Percentiles rank a stretch among this genome's conserved stretches.
These are phyloP conservation scores for Eupithecia vulgata DNA, from an alignment of 2,888 invertebrate genomes.

Conservation along the genomic window DNA sequence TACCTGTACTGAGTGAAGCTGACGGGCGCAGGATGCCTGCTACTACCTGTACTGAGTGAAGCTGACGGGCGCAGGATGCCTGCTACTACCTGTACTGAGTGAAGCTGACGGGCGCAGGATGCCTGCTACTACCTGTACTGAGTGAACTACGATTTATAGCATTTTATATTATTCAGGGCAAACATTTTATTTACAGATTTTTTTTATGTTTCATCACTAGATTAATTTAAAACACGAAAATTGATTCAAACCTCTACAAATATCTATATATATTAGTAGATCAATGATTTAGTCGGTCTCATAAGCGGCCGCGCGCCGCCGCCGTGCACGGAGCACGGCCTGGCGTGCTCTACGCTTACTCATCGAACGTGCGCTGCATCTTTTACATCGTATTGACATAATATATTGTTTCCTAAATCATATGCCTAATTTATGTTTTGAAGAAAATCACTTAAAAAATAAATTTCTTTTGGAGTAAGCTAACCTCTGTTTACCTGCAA, in stretches of 20 bases:
- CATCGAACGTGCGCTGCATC: neutral
- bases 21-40: neutral
- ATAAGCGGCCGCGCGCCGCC: neutral
- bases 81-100: conserved; percentile 21
- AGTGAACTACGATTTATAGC: neutral
- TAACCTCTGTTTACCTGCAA: conserved; percentile 12
- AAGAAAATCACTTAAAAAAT: neutral
- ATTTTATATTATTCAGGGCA: neutral
- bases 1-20: neutral
- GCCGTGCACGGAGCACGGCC: neutral
- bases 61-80: neutral
- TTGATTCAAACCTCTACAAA: neutral
- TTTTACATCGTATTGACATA: neutral
- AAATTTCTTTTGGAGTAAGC: neutral
- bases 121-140: neutral
- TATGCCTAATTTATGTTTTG: neutral
- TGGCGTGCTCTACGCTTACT: neutral
- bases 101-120: conserved; percentile 42
- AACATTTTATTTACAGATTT: neutral
- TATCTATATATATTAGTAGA: too few relatives aligned
- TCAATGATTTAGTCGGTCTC: neutral
- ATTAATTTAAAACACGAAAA: neutral
- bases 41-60: neutral
- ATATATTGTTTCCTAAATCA: neutral
- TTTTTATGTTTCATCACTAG: neutral